These are phyloP conservation scores for Pteronotus mesoamericanus DNA, from an alignment of 2,797 vertebrate genomes.

Conservation along the genomic window DNA sequence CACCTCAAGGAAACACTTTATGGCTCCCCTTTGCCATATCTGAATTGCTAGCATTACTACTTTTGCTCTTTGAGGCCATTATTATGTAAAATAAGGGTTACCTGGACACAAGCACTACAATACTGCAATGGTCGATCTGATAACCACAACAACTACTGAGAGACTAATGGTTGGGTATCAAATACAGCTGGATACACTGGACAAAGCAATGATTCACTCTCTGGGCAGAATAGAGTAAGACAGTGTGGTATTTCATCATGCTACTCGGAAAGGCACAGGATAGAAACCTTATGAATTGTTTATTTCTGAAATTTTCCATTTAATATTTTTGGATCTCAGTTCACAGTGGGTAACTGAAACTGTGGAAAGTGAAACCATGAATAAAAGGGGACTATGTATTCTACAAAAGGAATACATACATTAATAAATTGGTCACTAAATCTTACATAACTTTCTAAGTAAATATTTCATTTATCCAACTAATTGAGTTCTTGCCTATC, in stretches of 20 bases:
- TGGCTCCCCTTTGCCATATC: neutral
- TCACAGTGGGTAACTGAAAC: neutral
- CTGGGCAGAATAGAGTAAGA: no score
- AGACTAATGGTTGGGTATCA: neutral
- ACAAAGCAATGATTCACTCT: neutral
- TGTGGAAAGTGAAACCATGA: neutral
- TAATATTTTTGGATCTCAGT: neutral
- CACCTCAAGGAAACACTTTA: neutral
- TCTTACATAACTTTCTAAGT: constrained; percentile 26
- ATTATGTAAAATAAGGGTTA: neutral
- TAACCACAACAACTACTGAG: neutral
- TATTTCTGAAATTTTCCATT: neutral
- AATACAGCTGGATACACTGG: neutral
- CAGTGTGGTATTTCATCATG: neutral
- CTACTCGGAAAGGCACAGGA: no score
- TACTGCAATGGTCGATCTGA: neutral
- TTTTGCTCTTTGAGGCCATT: neutral
- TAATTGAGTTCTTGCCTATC: neutral
- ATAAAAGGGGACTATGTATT: neutral
- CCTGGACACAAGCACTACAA: neutral
- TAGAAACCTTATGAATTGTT: neutral
- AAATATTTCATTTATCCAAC: constrained; percentile 39
- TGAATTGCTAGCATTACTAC: neutral
- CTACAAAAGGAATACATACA: neutral
- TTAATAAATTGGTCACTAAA: neutral